These are phyloP conservation scores for Lagodon rhomboides DNA, from an alignment of 2,797 vertebrate genomes.

Conservation along the genomic window DNA sequence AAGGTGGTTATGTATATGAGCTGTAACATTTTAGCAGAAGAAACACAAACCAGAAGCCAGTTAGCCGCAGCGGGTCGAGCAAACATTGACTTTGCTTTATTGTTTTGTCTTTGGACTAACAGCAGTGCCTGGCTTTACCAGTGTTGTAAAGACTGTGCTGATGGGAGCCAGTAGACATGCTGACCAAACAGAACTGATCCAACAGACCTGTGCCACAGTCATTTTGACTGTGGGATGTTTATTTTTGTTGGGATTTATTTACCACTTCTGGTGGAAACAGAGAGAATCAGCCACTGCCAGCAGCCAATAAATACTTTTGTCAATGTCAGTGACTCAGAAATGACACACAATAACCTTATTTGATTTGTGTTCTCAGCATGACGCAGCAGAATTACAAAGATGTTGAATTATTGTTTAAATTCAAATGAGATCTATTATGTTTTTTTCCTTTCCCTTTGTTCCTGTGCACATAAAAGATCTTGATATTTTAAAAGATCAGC, in stretches of 20 bases:
- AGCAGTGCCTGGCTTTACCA: slow-evolving; percentile 3
- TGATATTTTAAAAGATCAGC: no score
- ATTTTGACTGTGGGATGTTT: slow-evolving; percentile 19
- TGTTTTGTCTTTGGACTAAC: slow-evolving; percentile 25
- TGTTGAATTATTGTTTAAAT: background rate
- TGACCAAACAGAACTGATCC: slow-evolving; percentile 28
- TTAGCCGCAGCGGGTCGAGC: background rate
- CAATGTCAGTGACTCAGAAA: background rate
- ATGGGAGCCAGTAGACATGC: background rate
- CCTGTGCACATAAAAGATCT: no score
- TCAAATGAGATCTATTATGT: no score
- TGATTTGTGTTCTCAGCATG: slow-evolving; percentile 1
- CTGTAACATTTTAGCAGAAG: slow-evolving; percentile 11
- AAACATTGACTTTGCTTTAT: slow-evolving; percentile 20
- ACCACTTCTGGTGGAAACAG: slow-evolving; percentile 15
- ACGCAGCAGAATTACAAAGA: background rate
- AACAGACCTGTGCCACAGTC: background rate
- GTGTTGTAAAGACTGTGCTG: slow-evolving; percentile 12
- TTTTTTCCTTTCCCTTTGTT: no score
- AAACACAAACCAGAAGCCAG: slow-evolving; percentile 12
- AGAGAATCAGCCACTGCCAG: background rate
- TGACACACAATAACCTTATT: background rate
- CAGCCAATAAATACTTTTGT: background rate
- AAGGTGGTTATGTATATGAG: background rate
- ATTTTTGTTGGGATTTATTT: slow-evolving; percentile 26